Percentiles rank a stretch among this genome's conserved stretches.
phyloP scores from a whole-genome alignment of 2,797 vertebrate species.

The Mastacembelus armatus region DNA sequence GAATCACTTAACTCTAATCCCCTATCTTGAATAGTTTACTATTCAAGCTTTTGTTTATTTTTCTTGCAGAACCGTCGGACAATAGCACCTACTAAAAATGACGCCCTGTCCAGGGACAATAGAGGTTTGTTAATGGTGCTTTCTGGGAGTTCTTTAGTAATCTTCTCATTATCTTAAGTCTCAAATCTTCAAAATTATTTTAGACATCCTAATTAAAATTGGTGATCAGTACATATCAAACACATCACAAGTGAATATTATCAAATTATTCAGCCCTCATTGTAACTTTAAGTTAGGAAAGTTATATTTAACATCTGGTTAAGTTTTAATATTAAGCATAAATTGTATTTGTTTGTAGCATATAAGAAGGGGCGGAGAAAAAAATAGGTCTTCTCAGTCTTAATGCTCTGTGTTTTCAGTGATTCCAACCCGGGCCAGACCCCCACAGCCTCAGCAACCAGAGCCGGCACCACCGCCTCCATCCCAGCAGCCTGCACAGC shows the following conservation, averaged over 20 bases:
- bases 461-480: slow-evolving; percentile 82
- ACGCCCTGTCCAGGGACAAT: slow-evolving; percentile 91
- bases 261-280: no score
- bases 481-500: slow-evolving; percentile 74
- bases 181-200: neutral
- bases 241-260: neutral
- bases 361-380: no score
- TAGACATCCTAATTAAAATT: neutral
- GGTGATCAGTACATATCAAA: neutral
- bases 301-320: no score
- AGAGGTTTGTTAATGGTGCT: slow-evolving; percentile 86
- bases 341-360: no score
- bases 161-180: neutral
- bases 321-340: no score
- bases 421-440: slow-evolving; percentile 89
- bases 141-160: neutral
- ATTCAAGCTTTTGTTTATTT: neutral
- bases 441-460: slow-evolving; percentile 87
- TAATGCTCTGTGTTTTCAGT: slow-evolving; percentile 73
- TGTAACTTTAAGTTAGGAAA: no score
- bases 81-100: slow-evolving; percentile 89
- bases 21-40: neutral
- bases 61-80: slow-evolving; percentile 90
- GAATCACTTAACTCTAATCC: neutral
- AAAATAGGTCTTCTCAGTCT: neutral